Base-by-base conservation (phyloP, 53 echinoderm and acorn worm species). In the Antedon mediterranea region DNA sequence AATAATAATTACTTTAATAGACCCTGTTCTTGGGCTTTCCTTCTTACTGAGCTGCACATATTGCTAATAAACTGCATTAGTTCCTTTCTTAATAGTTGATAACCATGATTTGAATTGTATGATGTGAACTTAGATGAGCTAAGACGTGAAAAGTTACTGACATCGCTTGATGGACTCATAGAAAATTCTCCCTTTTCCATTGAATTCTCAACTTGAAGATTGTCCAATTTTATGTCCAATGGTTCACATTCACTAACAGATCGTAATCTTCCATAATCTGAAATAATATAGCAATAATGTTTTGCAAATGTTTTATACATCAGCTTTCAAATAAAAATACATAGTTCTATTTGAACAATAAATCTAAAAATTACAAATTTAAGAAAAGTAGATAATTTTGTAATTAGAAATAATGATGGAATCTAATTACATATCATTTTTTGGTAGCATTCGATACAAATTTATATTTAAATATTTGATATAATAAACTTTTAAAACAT, bases 21-120 rank as follows among this genome's bases (percentile, higher is more conserved):
- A 4, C 97, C 97, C 70, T 91, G 89, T 43, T 95, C 97, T 37
- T 91, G 97, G 0, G 89, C 89, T 57, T 95, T 95, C 83, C 91
- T 89, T 14, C 91, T 89, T 29, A 95, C 97, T 15, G 91, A 89
- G 76, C 97, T 95, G 43, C 91, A 81, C 82, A 95, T 85, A 81
- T 89, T 95, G 71, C 88, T 83, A 30, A 91, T 86, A 31, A 95
- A 80, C 42, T 89, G 85, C 14, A 95, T 76, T 30, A 95, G 89
- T 79, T 95, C 97, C 43, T 89, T 89, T 5, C 89, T 83, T 28
- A 95, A 87, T 79, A 95, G 72, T 57, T 83, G 85, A 43, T 84
- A 37, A 20, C 97, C 97, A 30, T 72, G 57, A 15, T 23, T 57
- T 57, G 57, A 57, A 57, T 57, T 8, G 20, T 57, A 57, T 57